A percentile compares a stretch with the other conserved stretches of the same genome.
These are phyloP conservation scores for Xiphias gladius DNA, from an alignment of 2,113 vertebrate species.

Conservation along the genomic window DNA sequence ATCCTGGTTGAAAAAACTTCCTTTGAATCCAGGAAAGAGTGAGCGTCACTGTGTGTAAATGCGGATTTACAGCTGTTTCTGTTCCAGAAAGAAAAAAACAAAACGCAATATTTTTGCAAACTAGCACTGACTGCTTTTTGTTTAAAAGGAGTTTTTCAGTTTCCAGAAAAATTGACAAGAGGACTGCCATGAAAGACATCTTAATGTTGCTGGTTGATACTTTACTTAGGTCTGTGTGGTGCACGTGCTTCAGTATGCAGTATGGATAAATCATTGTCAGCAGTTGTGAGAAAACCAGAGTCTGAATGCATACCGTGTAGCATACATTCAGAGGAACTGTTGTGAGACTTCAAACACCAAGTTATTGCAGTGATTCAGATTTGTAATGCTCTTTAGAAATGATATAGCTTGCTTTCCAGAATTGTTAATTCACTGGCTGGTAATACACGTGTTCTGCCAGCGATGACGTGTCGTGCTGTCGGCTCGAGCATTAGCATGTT, in stretches of 20 bases:
- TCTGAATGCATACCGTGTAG: background rate
- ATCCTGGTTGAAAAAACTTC: background rate
- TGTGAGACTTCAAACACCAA: slow-evolving; percentile 1
- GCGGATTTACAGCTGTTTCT: background rate
- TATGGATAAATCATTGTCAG: background rate
- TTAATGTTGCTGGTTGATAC: background rate
- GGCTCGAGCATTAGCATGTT: background rate
- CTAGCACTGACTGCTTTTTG: slow-evolving; percentile 38
- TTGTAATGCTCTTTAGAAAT: background rate
- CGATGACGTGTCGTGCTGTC: background rate
- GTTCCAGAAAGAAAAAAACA: too few species aligned
- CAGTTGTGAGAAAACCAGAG: background rate
- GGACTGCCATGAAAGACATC: background rate
- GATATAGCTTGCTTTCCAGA: background rate
- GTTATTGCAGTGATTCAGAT: background rate
- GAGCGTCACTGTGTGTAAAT: background rate
- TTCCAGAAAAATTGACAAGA: background rate
- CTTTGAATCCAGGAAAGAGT: slow-evolving; percentile 9
- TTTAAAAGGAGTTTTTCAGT: background rate
- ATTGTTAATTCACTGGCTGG: too few species aligned
- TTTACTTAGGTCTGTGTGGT: background rate
- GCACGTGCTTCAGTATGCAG: background rate
- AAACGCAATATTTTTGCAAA: slow-evolving; percentile 16
- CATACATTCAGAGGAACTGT: background rate
- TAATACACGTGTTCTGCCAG: too few species aligned